A percentile compares a stretch with the other conserved stretches of the same genome.
Evolutionary conservation across 2,888 invertebrate genomes (phyloP).

Genomic region (Encarsia formosa): DNA sequence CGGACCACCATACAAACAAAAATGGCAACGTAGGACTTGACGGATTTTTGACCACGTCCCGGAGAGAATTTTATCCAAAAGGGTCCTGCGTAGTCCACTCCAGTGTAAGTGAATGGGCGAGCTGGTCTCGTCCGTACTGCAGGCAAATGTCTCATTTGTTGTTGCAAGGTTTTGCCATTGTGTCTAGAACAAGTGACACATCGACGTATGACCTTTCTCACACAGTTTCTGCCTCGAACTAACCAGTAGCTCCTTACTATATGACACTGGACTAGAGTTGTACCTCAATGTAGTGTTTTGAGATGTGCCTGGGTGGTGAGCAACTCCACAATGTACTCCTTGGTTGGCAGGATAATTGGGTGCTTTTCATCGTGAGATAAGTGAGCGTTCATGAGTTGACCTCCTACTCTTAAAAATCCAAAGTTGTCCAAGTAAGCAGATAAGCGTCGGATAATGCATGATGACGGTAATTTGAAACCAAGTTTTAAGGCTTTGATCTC

Average conservation of each 20-base stretch:
- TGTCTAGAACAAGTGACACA: background rate
- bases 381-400: background rate
- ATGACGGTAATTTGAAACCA: too few relatives aligned
- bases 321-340: background rate
- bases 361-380: background rate
- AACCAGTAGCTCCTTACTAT: background rate
- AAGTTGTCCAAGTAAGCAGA: background rate
- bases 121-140: background rate
- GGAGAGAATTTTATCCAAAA: too few relatives aligned
- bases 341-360: background rate
- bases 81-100: conserved; percentile 1
- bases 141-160: conserved; percentile 2
- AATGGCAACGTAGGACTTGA: too few relatives aligned
- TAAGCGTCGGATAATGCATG: too few relatives aligned
- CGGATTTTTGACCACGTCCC: too few relatives aligned
- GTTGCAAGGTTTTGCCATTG: background rate
- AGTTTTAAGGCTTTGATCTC: too few relatives aligned
- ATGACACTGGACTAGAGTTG: background rate
- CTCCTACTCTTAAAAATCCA: background rate
- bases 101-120: background rate
- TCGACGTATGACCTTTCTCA: background rate
- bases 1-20: too few relatives aligned
- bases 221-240: background rate
- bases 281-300: background rate
- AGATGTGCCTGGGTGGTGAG: background rate